Conservation (phyloP, 2,888 invertebrate species). For the Hirtodrosophila trivittata region DNA sequence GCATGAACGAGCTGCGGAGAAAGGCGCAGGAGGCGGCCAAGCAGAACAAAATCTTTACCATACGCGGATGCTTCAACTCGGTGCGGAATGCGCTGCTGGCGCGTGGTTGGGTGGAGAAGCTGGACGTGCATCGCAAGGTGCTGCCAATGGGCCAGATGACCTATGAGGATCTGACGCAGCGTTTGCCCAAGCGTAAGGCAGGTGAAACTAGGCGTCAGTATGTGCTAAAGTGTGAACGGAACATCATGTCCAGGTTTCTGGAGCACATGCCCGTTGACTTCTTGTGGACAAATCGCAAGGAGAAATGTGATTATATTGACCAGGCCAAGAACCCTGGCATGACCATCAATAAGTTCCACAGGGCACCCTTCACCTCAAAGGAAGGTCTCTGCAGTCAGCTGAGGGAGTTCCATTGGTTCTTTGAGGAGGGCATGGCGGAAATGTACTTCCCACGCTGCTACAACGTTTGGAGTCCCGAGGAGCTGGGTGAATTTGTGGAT, state of each 20-base stretch:
- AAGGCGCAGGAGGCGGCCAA: conserved; percentile 88
- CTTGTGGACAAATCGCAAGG: conserved; percentile 94
- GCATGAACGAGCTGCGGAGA: conserved; percentile 87
- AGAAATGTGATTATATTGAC: conserved; percentile 86
- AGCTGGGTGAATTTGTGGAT: conserved; percentile 92
- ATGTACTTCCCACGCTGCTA: conserved; percentile 95
- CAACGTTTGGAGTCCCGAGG: conserved; percentile 91
- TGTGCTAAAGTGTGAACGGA: conserved; percentile 88
- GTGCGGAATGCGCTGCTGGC: conserved; percentile 88
- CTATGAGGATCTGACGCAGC: conserved; percentile 82
- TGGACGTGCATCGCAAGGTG: conserved; percentile 82
- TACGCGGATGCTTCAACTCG: conserved; percentile 89
- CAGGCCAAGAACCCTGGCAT: conserved; percentile 86
- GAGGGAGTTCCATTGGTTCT: conserved; percentile 93
- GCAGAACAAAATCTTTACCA: conserved; percentile 88
- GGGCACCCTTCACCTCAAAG: conserved; percentile 96
- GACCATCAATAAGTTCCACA: conserved; percentile 91
- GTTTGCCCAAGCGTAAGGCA: conserved; percentile 81
- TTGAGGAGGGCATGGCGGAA: conserved; percentile 91
- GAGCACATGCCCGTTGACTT: conserved; percentile 93
- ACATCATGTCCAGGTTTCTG: conserved; percentile 90
- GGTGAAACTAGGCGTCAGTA: conserved; percentile 85
- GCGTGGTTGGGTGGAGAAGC: conserved; percentile 87
- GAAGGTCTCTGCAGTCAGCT: conserved; percentile 92
- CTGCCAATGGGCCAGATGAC: conserved; percentile 77